Evolutionary conservation across 2,113 vertebrate genomes (phyloP), one percentile per base, ranked within the genome.

Genomic region (Tragelaphus imberbis): DNA sequence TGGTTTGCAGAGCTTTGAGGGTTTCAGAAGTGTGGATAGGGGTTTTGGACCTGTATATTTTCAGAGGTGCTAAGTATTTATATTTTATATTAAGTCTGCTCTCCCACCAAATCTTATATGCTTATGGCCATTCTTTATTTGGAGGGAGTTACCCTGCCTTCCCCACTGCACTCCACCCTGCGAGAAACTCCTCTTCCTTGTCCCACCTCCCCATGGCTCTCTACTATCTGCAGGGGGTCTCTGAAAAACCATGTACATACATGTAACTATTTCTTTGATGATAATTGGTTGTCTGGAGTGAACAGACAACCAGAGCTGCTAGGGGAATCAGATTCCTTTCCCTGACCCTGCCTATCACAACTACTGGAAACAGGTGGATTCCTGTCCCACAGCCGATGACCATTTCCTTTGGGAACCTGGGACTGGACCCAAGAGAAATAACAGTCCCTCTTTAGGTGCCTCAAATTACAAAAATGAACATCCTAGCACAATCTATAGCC

Each of bases 41-140:
- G 61, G 87, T 91, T 97, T 95, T 51, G 36, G 71, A 65, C 10
- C 21, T 90, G n/a, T 36, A 82, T 40, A 59, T 97, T 95, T 90
- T 95, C 87, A 90, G 71, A 94, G 87, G 25, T 40, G 15, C 7
- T 94, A 88, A 91, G 75, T 97, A 92, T 84, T 94, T 92, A 53
- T 81, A 28, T 95, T 88, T 95, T 36, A 44, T 85, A 94, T 90
- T 97, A 92, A 90, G 49, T 44, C 82, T 44, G 44, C 53, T 75
- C 53, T 19, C 36, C 23, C n/a, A 49, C 6, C 47, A 51, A 58
- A 79, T 82, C 85, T 84, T 87, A 92, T 36, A 51, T 84, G 27
- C 9, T 84, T 75, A 23, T 75, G 80, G n/a, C 84, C 79, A 92
- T 75, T 36, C 8, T 33, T 87, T 86, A 85, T 84, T 17, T 27